Evolutionary conservation across 2,888 invertebrate species (phyloP).

Genomic region (Stenchaetothrips biformis): DNA sequence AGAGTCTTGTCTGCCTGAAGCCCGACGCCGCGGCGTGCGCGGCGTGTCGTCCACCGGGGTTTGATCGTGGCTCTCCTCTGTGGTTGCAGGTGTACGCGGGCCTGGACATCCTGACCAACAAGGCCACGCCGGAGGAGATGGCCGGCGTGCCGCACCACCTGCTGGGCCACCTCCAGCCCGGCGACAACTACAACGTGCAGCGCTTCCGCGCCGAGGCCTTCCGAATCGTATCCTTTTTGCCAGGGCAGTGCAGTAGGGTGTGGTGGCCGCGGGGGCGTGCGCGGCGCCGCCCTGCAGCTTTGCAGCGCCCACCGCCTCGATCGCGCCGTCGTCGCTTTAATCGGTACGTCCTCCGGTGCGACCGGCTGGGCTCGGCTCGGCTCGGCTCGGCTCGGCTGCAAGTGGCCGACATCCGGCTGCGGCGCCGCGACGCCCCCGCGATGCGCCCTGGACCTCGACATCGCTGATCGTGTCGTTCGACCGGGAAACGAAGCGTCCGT

Average conservation of each 20-base stretch:
- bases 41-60: too few species aligned
- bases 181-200: slow-evolving; percentile 71
- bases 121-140: slow-evolving; percentile 78
- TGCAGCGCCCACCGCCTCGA: too few species aligned
- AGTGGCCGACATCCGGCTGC: background rate
- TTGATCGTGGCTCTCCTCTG: slow-evolving; percentile 18
- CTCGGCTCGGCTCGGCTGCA: background rate
- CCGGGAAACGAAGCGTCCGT: background rate
- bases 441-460: background rate
- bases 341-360: slow-evolving; percentile 15
- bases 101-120: slow-evolving; percentile 88
- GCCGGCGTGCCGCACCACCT: slow-evolving; percentile 76
- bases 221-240: slow-evolving; percentile 73
- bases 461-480: background rate
- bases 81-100: slow-evolving; percentile 82
- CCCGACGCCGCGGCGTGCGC: too few species aligned
- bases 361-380: background rate
- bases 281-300: too few species aligned
- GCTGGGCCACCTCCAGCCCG: slow-evolving; percentile 77
- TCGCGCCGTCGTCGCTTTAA: background rate
- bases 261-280: too few species aligned
- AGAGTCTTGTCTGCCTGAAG: too few species aligned
- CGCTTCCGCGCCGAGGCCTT: slow-evolving; percentile 78
- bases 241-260: too few species aligned
- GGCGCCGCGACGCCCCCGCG: background rate